Evolutionary conservation across 2,797 vertebrate species (phyloP).

Genomic region (Sarcophilus harrisii): DNA sequence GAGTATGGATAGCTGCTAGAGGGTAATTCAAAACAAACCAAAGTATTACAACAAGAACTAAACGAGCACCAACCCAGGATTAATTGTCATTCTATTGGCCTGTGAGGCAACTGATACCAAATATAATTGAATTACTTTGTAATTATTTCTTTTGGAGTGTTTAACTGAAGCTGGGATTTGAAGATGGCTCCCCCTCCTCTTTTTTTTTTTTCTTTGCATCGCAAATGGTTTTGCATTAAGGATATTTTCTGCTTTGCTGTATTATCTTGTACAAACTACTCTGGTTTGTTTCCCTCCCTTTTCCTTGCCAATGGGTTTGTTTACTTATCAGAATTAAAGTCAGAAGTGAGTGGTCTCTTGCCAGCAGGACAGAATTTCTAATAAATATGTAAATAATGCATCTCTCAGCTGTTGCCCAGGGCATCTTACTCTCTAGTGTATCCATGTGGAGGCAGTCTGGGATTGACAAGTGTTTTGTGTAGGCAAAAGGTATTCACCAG

Average conservation of each 20-base stretch:
- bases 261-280: conserved; percentile 84
- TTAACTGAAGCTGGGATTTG: conserved; percentile 76
- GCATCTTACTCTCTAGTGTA: conserved; percentile 65
- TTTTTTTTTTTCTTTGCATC: conserved; percentile 62
- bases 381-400: conserved; percentile 91
- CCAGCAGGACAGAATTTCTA: conserved; percentile 87
- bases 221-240: conserved; percentile 77
- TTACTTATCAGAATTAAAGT: conserved; percentile 92
- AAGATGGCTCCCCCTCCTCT: conserved; percentile 55
- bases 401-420: conserved; percentile 79
- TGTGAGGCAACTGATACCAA: conserved; percentile 81
- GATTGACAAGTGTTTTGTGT: conserved; percentile 65
- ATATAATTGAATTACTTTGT: conserved; percentile 86
- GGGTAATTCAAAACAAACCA: conserved; percentile 76
- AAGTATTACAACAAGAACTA: conserved; percentile 71
- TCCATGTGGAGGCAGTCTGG: conserved; percentile 66
- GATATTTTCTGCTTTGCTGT: conserved; percentile 81
- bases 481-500: conserved; percentile 36
- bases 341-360: conserved; percentile 83
- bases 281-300: conserved; percentile 80
- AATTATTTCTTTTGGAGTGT: conserved; percentile 79
- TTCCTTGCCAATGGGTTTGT: conserved; percentile 87
- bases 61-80: conserved; percentile 69
- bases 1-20: conserved; percentile 73
- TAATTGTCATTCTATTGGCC: conserved; percentile 85